Conservation (phyloP, 2,888 invertebrate genomes). For the Andrena marginata region DNA sequence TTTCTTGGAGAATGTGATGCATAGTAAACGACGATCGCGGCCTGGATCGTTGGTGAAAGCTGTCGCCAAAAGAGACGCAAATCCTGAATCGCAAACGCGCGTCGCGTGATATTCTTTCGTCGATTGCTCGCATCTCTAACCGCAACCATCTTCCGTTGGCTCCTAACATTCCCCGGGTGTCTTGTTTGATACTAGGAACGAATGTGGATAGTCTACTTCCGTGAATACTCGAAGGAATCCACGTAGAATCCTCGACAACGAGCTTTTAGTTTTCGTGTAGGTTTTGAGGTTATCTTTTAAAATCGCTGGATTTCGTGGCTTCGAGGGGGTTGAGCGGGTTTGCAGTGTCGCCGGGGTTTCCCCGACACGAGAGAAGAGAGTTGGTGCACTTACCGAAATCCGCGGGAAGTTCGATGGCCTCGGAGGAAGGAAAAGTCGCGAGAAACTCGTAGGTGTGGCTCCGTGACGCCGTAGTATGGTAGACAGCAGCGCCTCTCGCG, state of each 20-base stretch:
- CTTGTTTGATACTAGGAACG: neutral
- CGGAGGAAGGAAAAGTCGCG: conserved; percentile 40
- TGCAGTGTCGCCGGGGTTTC: neutral
- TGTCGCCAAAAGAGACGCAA: neutral
- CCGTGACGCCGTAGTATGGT: conserved; percentile 81
- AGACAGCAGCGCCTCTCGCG: conserved; percentile 64
- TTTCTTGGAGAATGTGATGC: too few species aligned
- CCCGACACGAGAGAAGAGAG: neutral
- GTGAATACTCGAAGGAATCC: neutral
- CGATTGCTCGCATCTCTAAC: too few species aligned
- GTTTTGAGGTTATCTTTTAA: conserved; percentile 70
- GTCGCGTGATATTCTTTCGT: neutral
- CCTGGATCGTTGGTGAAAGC: neutral
- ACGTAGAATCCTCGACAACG: neutral
- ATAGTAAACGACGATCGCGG: neutral
- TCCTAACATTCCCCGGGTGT: too few species aligned
- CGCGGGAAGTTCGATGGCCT: neutral
- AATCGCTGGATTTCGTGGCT: neutral
- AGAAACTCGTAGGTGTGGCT: conserved; percentile 72
- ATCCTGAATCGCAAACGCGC: neutral
- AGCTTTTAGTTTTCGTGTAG: neutral
- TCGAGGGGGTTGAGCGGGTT: rapidly evolving
- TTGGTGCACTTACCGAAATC: conserved; percentile 47
- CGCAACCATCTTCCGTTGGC: too few species aligned
- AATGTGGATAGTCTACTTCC: neutral